Percentiles rank a stretch among this genome's conserved stretches.
Conservation (phyloP, 2,888 invertebrate species). For the Ectemnius continuus region DNA sequence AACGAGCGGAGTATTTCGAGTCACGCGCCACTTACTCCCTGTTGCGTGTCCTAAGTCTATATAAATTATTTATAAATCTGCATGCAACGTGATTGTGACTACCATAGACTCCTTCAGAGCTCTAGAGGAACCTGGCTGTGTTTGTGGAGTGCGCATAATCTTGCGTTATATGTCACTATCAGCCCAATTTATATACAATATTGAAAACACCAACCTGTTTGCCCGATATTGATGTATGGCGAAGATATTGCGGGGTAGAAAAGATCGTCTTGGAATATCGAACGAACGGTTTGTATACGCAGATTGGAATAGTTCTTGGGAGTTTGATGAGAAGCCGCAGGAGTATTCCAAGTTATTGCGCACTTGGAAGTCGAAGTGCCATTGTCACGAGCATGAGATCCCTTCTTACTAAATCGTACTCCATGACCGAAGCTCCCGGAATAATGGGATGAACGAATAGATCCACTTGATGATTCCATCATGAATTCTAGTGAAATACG, state of each 20-base stretch:
- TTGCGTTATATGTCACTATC: neutral
- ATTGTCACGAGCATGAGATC: too few species aligned
- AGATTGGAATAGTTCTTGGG: too few species aligned
- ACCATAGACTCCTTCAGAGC: neutral
- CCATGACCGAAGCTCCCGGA: too few species aligned
- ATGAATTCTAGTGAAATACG: too few species aligned
- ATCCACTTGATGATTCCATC: too few species aligned
- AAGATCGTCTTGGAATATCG: neutral
- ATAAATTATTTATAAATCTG: constrained; percentile 8
- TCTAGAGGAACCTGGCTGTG: neutral
- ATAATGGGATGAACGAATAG: too few species aligned
- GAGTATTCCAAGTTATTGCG: too few species aligned
- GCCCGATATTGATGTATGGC: neutral
- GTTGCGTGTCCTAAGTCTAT: neutral
- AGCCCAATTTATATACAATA: constrained; percentile 4
- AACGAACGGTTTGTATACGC: neutral
- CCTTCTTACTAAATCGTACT: too few species aligned
- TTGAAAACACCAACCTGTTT: neutral
- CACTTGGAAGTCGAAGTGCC: too few species aligned
- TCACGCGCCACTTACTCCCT: neutral
- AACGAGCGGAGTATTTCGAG: neutral
- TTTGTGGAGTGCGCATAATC: neutral
- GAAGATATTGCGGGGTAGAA: neutral
- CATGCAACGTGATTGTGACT: neutral
- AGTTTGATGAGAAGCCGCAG: too few species aligned